Evolutionary conservation across 64 coral and sea anemone genomes (phyloP).

Genomic region (Porites lutea): DNA sequence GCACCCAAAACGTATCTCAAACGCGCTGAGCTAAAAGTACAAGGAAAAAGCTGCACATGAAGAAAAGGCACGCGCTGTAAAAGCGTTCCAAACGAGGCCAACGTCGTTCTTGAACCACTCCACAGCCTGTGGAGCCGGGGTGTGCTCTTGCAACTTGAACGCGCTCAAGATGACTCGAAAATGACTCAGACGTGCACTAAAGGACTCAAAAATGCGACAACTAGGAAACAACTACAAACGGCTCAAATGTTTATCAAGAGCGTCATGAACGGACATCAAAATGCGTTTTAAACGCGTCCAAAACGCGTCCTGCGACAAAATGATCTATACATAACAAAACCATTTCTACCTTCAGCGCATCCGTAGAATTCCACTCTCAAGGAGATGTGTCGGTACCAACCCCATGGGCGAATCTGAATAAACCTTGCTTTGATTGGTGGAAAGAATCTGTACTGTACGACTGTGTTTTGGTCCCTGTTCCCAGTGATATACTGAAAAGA

Average conservation of each 20-base stretch:
- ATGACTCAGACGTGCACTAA: too few relatives aligned
- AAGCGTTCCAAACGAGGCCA: too few relatives aligned
- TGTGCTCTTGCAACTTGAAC: too few relatives aligned
- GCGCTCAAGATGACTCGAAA: too few relatives aligned
- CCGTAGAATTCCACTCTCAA: slow-evolving; percentile 84
- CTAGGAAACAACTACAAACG: too few relatives aligned
- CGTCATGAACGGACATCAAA: too few relatives aligned
- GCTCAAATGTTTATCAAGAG: too few relatives aligned
- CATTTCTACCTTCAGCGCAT: slow-evolving; percentile 57
- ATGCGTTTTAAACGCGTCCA: not conserved
- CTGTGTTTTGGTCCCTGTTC: slow-evolving; percentile 82
- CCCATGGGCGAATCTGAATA: slow-evolving; percentile 78
- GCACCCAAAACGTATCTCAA: not conserved
- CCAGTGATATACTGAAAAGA: slow-evolving; percentile 79
- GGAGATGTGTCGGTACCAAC: slow-evolving; percentile 69
- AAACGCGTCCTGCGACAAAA: not conserved
- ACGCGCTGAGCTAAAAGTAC: not conserved
- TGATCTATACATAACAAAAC: not conserved
- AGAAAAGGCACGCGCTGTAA: too few relatives aligned
- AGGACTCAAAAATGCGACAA: too few relatives aligned
- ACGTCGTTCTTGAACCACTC: too few relatives aligned
- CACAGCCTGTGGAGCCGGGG: too few relatives aligned
- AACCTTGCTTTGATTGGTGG: slow-evolving; percentile 74
- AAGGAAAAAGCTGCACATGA: too few relatives aligned
- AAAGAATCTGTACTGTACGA: slow-evolving; percentile 81